phyloP scores from a whole-genome alignment of 1,140 invertebrate genomes.

The Theocolax elegans region DNA sequence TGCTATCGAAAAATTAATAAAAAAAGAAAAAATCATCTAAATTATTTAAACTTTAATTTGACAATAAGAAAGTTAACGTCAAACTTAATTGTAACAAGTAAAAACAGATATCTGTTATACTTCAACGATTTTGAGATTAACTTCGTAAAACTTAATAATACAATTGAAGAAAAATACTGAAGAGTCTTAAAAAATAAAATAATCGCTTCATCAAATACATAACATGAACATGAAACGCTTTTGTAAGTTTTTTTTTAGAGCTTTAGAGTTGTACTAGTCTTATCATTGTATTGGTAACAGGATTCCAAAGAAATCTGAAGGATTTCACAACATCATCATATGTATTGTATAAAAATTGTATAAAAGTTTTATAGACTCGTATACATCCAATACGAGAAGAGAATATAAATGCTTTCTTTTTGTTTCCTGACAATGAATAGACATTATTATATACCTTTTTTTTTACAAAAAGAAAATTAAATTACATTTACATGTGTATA shows the following conservation, averaged over 20 bases:
- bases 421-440: constrained; percentile 9
- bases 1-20: neutral
- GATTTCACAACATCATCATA: constrained; percentile 35
- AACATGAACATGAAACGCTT: constrained; percentile 37
- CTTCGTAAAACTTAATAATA: constrained; percentile 18
- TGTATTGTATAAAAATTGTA: constrained; percentile 35
- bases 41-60: neutral
- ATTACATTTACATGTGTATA: constrained; percentile 55
- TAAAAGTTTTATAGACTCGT: constrained; percentile 38
- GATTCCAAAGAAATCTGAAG: constrained; percentile 34
- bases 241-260: constrained; percentile 26
- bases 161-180: constrained; percentile 7
- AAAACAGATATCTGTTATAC: neutral
- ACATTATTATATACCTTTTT: constrained; percentile 16
- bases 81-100: constrained; percentile 32
- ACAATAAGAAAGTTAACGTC: neutral
- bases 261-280: constrained; percentile 35
- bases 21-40: constrained; percentile 1
- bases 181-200: constrained; percentile 8
- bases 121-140: constrained; percentile 11
- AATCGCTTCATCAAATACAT: neutral
- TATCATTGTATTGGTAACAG: constrained; percentile 37
- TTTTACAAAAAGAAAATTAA: constrained; percentile 27
- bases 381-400: constrained; percentile 17
- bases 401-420: constrained; percentile 30